Base-by-base conservation (phyloP, 2,113 vertebrate genomes). In the Typhlomys cinereus region DNA sequence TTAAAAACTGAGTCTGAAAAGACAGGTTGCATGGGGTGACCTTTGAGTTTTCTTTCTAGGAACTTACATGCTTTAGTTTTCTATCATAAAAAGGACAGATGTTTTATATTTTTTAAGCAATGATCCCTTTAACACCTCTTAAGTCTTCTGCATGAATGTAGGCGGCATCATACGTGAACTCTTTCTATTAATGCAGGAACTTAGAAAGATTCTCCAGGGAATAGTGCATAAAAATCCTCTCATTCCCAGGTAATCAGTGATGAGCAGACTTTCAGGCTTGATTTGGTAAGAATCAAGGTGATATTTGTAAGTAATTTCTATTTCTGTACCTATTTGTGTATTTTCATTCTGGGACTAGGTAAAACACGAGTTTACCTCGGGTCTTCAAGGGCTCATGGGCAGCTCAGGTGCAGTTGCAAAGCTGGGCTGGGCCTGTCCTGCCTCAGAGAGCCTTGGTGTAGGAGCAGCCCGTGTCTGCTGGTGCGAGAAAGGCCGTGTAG, bases 361-460 rank as follows among this genome's bases (percentile, higher is more conserved):
- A n/a, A n/a, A n/a, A n/a, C n/a, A n/a, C n/a, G n/a, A n/a, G n/a
- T n/a, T n/a, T n/a, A n/a, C n/a, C n/a, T n/a, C n/a, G n/a, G n/a
- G n/a, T n/a, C n/a, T n/a, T n/a, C n/a, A n/a, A n/a, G 69, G 85
- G 88, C n/a, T 85, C 74, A 50, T 74, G 81, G 75, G 89, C 67
- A 89, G 50, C 74, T 89, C 82, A 96, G 88, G 69, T 59, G 66
- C 46, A 88, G 81, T 84, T 86, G 78, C 80, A 91, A 96, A 96
- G 95, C 71, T 85, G 85, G 52, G 96, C 95, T 94, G 81, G 25
- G 17, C 5, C 4, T 34, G 88, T 93, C 85, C 78, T 93, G 87
- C 88, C 70, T 88, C 89, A 96, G 96, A n/a, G n/a, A n/a, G 92
- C 94, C 81, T 82, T 96, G 59, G 69, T 94, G 62, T 78, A 82